Evolutionary conservation across 2,888 invertebrate species (phyloP), one percentile per base, ranked within the genome.

Genomic region (Drepanosiphum platanoidis): DNA sequence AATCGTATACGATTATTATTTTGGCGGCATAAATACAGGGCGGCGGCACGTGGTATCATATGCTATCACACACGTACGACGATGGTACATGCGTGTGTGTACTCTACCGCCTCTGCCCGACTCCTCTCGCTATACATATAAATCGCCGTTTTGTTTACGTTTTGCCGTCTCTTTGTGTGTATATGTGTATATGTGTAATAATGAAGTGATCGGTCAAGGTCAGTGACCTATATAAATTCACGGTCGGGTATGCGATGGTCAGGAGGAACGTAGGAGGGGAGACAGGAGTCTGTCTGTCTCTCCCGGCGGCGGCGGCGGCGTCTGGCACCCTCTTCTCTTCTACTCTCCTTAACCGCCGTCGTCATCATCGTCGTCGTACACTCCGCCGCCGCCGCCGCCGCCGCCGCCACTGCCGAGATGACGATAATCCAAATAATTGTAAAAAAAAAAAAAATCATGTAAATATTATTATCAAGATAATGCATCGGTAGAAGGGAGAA

Each of bases 161-260:
- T 84, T 84, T 52, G 75, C 74, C 75, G 83, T 84, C 68, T 84
- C 83, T 84, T 75, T 84, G 83, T 74, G 74, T 36, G 32, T 34
- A 27, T 66, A 74, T 83, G 32, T 46, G 64, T 82, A 11, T 84
- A 68, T 66, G 68, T 75, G 83, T 75, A 84, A 84, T 84, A 84
- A 84, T 84, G 75, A 84, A 84, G 83, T 84, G 83, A 84, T 84
- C 83, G 83, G 83, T 84, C 83, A 84, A 84, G 83, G 83, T 84
- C 83, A 75, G 75, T 84, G 83, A 84, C 83, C 83, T 84, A 84
- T 84, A 84, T 84, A 84, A 84, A 84, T 84, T 84, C 83, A 84
- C 75, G 83, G 83, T 84, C 83, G 74, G 83, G 66, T 84, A 75
- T 36, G 66, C 30, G 83, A 52, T 13, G 75, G 81, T 61, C 39